These are phyloP conservation scores for Zaprionus gabonicus DNA, from an alignment of 1,140 invertebrate species.

Conservation along the genomic window DNA sequence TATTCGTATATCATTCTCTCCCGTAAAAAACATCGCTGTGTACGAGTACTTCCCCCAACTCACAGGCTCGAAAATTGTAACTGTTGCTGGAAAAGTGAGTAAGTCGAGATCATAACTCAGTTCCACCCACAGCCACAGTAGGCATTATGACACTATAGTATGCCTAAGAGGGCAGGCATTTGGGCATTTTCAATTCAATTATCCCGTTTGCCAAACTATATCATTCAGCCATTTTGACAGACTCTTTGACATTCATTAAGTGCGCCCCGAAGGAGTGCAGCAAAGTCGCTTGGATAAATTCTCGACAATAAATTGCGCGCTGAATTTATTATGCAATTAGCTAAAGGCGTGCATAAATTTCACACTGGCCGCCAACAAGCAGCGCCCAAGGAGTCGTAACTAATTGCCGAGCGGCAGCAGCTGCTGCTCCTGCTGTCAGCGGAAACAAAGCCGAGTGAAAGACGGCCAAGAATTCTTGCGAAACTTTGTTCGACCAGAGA, in stretches of 20 bases:
- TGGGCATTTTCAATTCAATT: conserved; percentile 17
- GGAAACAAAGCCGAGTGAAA: conserved; percentile 43
- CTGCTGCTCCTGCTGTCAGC: conserved; percentile 31
- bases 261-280: conserved; percentile 30
- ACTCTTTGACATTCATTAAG: conserved; percentile 67
- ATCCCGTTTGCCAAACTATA: conserved; percentile 24
- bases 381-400: conserved; percentile 34
- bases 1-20: conserved; percentile 14
- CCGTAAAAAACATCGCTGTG: conserved; percentile 2
- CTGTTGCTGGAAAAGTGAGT: conserved; percentile 19
- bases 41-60: conserved; percentile 28
- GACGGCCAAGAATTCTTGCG: conserved; percentile 28
- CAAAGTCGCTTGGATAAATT: conserved; percentile 30
- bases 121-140: conserved; percentile 23
- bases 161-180: conserved; percentile 5
- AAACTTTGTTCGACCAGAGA: neutral
- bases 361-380: conserved; percentile 41
- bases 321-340: conserved; percentile 82
- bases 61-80: too few relatives aligned
- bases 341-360: conserved; percentile 59
- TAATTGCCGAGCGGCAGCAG: conserved; percentile 35
- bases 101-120: conserved; percentile 38
- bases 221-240: conserved; percentile 60
- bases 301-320: conserved; percentile 60
- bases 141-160: conserved; percentile 47